Evolutionary conservation across 1,140 invertebrate species (phyloP), one percentile per base, ranked within the genome.

Genomic region (Caerostris darwini): DNA sequence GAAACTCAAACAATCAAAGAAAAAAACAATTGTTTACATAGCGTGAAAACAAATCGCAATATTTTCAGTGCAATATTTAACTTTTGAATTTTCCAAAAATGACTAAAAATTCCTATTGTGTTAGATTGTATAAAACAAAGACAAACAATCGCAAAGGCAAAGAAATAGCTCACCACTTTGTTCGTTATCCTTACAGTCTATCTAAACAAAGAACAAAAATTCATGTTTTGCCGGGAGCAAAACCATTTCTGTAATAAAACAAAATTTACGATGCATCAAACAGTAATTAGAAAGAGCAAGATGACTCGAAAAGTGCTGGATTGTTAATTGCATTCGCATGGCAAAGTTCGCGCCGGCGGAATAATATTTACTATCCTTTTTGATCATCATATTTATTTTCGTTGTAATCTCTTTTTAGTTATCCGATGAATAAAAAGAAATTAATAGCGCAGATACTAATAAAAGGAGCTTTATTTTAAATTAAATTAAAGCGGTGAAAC

Each of bases 391-490:
- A 87, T 93, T 93, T 93, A 93, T 93, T 93, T 87, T 86, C 77
- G 81, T 64, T 64, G 90, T 92, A 92, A 92, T 92, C 91, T 61
- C 91, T 93, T 93, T 93, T 93, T 93, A 93, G 91, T 58, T 83
- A 50, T 54, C 56, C 91, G 12, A 86, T 93, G 91, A 93, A 86
- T 56, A 93, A 93, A 93, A 93, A 93, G 91, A 93, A 93, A 93
- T 93, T 86, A 93, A 93, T 93, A 87, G 83, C 82, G n/a, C 53
- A 17, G 50, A 67, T 53, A 71, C 91, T 86, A 56, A 86, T 93
- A 93, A 93, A 93, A 93, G 91, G 82, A 71, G 82, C 91, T 93
- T 93, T 93, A 93, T 93, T 93, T 93, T 69, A 93, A 93, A 93
- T 93, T 93, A 93, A 93, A 83, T 93, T 93, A 93, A 93, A 93